A percentile compares a stretch with the other conserved stretches of the same genome.
These are phyloP conservation scores for Julus scanicus DNA, from an alignment of 2,888 invertebrate genomes.

Conservation along the genomic window DNA sequence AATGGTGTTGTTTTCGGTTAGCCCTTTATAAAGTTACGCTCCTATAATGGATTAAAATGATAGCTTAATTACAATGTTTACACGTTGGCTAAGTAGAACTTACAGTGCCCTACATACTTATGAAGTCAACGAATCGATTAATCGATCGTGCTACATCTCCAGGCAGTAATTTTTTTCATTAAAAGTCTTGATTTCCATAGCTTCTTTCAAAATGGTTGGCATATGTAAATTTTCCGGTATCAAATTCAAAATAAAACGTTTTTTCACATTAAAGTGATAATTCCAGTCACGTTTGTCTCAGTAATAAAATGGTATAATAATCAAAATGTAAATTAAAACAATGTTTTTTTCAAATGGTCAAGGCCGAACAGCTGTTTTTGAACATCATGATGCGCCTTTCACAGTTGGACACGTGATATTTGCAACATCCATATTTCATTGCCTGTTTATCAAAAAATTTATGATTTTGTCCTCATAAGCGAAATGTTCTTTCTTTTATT, in stretches of 20 bases:
- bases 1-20: neutral
- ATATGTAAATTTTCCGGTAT: neutral
- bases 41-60: neutral
- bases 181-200: neutral
- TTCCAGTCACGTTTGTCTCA: neutral
- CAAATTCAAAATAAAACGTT: neutral
- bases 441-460: neutral
- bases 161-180: neutral
- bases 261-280: neutral
- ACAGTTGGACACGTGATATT: neutral
- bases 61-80: neutral
- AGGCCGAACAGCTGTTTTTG: constrained; percentile 3
- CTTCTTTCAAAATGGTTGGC: neutral
- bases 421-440: neutral
- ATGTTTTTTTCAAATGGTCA: neutral
- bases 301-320: neutral
- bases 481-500: neutral
- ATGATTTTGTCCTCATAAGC: neutral
- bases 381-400: neutral
- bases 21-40: neutral
- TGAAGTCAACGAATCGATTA: constrained; percentile 4
- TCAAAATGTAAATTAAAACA: neutral
- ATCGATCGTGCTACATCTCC: neutral
- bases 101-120: neutral
- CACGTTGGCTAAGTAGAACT: neutral